Base-by-base conservation (phyloP, 2,113 vertebrate species). In the Salvelinus fontinalis region DNA sequence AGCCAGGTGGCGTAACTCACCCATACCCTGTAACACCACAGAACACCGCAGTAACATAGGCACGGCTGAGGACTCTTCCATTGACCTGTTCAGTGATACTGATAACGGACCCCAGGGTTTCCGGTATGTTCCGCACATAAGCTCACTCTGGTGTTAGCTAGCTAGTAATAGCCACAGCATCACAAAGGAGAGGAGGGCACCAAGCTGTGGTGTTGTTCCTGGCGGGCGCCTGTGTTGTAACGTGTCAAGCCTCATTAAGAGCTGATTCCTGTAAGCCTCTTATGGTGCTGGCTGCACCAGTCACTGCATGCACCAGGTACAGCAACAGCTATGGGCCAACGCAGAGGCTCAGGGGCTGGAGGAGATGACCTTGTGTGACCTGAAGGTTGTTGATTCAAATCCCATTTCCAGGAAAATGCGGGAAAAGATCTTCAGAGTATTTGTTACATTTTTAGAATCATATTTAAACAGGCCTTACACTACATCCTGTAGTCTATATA, bases 151-250 rank as follows among this genome's bases (percentile, higher is more conserved):
- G 18, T 76, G 67, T 73, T 57, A 44, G 79, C 5, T 54, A 54
- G 51, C 51, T 54, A 54, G 51, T 54, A 16, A 54, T 54, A 18
- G 51, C 51, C 14, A 18, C 51, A 54, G 51, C 16, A 26, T n/a
- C 24, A 51, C 29, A 60, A 76, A 74, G 81, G 81, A 44, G 5
- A 34, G 29, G 67, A 16, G 51, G 57, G 16, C 70, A 86, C 76
- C 90, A 81, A 88, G 89, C 80, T 81, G 79, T 73, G 86, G 83
- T 79, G 84, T 89, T 92, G 90, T 89, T 90, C 74, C 48, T 11
- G 39, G 39, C 9, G 8, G 34, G 75, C n/a, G 18, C 7, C 73
- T 71, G 39, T 67, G 66, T 57, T 34, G 16, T 75, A 78, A 80
- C 81, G 77, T 72, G 75, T 54, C 89, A 90, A 90, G 81, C 89